Evolutionary conservation across 2,113 vertebrate species (phyloP).

Genomic region (Aplodontia rufa): DNA sequence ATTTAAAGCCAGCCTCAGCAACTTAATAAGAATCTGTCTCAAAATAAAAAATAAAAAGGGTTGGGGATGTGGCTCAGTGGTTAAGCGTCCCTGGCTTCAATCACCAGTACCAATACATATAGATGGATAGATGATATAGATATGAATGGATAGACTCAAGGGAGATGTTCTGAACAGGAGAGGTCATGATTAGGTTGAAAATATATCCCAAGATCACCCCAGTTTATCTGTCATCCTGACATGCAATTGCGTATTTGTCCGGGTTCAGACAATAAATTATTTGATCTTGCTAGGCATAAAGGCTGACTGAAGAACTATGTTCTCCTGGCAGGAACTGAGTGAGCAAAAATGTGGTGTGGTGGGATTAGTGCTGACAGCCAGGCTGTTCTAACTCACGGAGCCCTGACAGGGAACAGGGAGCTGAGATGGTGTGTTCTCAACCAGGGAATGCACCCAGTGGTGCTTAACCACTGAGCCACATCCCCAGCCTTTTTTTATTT

Average conservation of each 20-base stretch:
- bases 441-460: not conserved
- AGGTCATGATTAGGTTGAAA: not conserved
- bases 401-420: not conserved
- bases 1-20: too few relatives aligned
- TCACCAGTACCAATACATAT: too few relatives aligned
- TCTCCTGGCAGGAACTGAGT: not conserved
- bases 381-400: not conserved
- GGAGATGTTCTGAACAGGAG: not conserved
- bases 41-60: too few relatives aligned
- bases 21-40: too few relatives aligned
- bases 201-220: not conserved
- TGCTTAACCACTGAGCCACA: too few relatives aligned
- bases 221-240: not conserved
- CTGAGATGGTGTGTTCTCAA: not conserved
- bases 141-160: not conserved
- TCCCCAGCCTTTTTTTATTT: too few relatives aligned
- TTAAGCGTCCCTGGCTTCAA: too few relatives aligned
- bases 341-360: too few relatives aligned
- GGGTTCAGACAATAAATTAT: not conserved
- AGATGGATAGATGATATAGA: too few relatives aligned
- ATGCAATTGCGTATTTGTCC: not conserved
- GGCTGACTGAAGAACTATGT: not conserved
- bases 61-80: too few relatives aligned
- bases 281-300: not conserved
- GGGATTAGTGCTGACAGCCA: not conserved